A percentile compares a stretch with the other conserved stretches of the same genome.
Evolutionary conservation across 2,113 vertebrate genomes (phyloP).

Genomic region (Vimba vimba): DNA sequence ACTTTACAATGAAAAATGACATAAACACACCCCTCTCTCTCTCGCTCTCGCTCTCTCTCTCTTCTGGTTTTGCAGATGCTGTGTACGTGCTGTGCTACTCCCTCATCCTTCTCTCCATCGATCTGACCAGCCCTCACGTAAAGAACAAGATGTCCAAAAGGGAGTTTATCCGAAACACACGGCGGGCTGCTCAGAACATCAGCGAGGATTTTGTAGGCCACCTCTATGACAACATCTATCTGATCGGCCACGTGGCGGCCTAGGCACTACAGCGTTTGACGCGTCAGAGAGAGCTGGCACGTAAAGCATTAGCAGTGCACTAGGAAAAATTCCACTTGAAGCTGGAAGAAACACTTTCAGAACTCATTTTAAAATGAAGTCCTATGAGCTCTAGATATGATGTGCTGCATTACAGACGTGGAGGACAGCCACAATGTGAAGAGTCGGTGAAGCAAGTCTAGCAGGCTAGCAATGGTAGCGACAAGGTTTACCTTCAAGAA

Average conservation of each 20-base stretch:
- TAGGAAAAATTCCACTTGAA: slow-evolving; percentile 31
- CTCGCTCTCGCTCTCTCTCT: neutral
- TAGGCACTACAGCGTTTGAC: slow-evolving; percentile 65
- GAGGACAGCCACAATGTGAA: neutral
- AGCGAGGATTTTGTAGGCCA: slow-evolving; percentile 99
- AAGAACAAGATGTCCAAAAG: slow-evolving; percentile 99
- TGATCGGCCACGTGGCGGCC: slow-evolving; percentile 96
- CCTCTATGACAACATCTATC: slow-evolving; percentile 99
- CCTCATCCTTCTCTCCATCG: slow-evolving; percentile 97
- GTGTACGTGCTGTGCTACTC: slow-evolving; percentile 99
- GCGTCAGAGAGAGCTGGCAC: neutral
- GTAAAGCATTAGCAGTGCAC: slow-evolving; percentile 38
- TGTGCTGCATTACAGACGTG: neutral
- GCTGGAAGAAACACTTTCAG: slow-evolving; percentile 5
- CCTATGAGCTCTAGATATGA: neutral
- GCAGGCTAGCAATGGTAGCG: slow-evolving; percentile 50
- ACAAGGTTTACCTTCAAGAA: slow-evolving; percentile 16
- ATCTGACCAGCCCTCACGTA: slow-evolving; percentile 96
- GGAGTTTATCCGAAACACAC: slow-evolving; percentile 98
- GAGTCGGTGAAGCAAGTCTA: neutral
- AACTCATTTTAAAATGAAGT: slow-evolving; percentile 19
- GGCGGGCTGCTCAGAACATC: slow-evolving; percentile 94
- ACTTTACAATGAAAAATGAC: neutral
- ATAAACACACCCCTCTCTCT: neutral
- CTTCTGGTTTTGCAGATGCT: slow-evolving; percentile 81